A percentile compares a stretch with the other conserved stretches of the same genome.
Evolutionary conservation across 2,113 vertebrate genomes (phyloP).

Genomic region (Podarcis raffonei): DNA sequence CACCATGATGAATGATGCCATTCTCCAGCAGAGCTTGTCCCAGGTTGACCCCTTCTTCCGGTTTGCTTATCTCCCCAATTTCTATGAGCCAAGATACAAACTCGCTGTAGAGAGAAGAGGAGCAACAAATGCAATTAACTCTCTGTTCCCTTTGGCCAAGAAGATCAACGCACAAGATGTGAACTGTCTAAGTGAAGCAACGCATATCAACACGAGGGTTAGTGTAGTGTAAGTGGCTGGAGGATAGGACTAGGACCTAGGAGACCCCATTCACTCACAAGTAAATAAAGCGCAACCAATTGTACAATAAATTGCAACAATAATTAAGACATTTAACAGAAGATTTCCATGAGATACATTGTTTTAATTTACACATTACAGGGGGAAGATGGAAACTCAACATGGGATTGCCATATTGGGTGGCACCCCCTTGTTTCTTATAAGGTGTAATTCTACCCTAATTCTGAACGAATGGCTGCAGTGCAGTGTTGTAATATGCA

Average conservation of each 20-base stretch:
- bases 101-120: slow-evolving; percentile 81
- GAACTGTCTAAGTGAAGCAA: background rate
- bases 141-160: background rate
- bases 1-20: slow-evolving; percentile 98
- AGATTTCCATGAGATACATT: background rate
- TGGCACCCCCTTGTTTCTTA: background rate
- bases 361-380: background rate
- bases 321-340: no score
- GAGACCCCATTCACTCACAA: no score
- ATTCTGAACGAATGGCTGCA: background rate
- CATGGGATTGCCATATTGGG: background rate
- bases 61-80: slow-evolving; percentile 95
- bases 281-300: no score
- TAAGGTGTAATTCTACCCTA: accelerated
- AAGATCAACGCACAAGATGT: background rate
- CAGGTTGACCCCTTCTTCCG: slow-evolving; percentile 95
- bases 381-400: background rate
- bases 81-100: slow-evolving; percentile 97
- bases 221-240: background rate
- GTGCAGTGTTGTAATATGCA: background rate
- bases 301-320: no score
- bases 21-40: slow-evolving; percentile 97
- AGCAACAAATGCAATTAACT: slow-evolving; percentile 38
- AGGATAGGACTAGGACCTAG: background rate
- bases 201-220: background rate